A percentile compares a stretch with the other conserved stretches of the same genome.
Evolutionary conservation across 2,113 vertebrate genomes (phyloP).

Genomic region (Corythoichthys intestinalis): DNA sequence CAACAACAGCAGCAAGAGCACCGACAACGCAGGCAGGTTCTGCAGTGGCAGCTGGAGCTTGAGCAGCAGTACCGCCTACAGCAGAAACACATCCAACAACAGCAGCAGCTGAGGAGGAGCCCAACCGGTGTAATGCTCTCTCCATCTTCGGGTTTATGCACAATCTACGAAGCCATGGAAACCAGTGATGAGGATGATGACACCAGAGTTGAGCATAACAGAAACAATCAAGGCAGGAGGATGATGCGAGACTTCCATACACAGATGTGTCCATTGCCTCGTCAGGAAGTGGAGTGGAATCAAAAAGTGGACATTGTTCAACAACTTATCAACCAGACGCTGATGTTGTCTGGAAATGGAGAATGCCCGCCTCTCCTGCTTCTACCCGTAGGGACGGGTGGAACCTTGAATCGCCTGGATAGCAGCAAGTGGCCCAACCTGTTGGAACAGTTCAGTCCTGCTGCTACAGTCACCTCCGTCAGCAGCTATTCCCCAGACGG

Average conservation of each 20-base stretch:
- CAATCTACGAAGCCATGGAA: constrained; percentile 78
- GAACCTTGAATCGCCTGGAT: constrained; percentile 77
- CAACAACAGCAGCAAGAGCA: constrained; percentile 66
- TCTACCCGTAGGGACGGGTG: constrained; percentile 65
- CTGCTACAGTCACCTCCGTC: constrained; percentile 82
- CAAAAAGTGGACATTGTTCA: constrained; percentile 81
- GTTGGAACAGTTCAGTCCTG: constrained; percentile 75
- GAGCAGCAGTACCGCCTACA: constrained; percentile 63
- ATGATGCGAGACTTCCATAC: constrained; percentile 28
- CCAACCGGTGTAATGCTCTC: constrained; percentile 55
- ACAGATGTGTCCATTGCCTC: constrained; percentile 57
- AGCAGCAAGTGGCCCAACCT: constrained; percentile 82
- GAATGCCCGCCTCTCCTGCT: constrained; percentile 64
- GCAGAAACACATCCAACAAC: constrained; percentile 60
- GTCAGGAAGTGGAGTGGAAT: constrained; percentile 70
- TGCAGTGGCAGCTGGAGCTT: constrained; percentile 62
- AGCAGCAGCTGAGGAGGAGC: constrained; percentile 60
- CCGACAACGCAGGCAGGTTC: constrained; percentile 53
- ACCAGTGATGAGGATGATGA: constrained; percentile 73
- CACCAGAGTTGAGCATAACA: constrained; percentile 19
- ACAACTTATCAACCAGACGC: constrained; percentile 83
- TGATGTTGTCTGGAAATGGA: constrained; percentile 74
- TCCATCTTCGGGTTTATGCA: constrained; percentile 70
- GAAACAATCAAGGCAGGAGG: constrained; percentile 22
- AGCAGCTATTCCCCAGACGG: constrained; percentile 84